A percentile compares a stretch with the other conserved stretches of the same genome.
Evolutionary conservation across 2,888 invertebrate species (phyloP).

Genomic region (Masnerella sp.): DNA sequence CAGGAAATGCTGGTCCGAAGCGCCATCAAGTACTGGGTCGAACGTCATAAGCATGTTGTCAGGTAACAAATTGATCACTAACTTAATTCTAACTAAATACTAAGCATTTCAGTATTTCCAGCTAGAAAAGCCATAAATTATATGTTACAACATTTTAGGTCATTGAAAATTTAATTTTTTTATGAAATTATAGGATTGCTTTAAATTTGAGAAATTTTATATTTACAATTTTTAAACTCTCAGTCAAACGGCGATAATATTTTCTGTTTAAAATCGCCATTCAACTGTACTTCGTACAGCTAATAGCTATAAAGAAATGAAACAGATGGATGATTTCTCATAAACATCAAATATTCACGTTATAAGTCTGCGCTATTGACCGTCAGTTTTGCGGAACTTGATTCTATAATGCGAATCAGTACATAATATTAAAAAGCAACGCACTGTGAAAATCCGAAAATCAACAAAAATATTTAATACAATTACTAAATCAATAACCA

Average conservation of each 20-base stretch:
- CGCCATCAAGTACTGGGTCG: constrained; percentile 94
- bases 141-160: too few species aligned
- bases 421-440: neutral
- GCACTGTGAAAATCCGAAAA: too few species aligned
- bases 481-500: too few species aligned
- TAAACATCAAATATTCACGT: constrained; percentile 73
- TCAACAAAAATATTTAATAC: too few species aligned
- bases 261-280: constrained; percentile 1
- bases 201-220: too few species aligned
- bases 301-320: constrained; percentile 40
- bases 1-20: constrained; percentile 91
- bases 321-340: constrained; percentile 70
- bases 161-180: too few species aligned
- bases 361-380: constrained; percentile 74
- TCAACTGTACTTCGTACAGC: constrained; percentile 1
- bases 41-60: constrained; percentile 92
- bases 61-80: too few species aligned
- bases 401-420: constrained; percentile 60
- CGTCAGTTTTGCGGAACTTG: constrained; percentile 69
- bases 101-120: too few species aligned
- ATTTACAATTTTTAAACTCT: too few species aligned
- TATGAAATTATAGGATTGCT: too few species aligned
- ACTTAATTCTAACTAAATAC: too few species aligned
- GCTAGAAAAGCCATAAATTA: too few species aligned
- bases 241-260: neutral